Base-by-base conservation (phyloP, 2,888 invertebrate genomes). In the Drosophila recens region DNA sequence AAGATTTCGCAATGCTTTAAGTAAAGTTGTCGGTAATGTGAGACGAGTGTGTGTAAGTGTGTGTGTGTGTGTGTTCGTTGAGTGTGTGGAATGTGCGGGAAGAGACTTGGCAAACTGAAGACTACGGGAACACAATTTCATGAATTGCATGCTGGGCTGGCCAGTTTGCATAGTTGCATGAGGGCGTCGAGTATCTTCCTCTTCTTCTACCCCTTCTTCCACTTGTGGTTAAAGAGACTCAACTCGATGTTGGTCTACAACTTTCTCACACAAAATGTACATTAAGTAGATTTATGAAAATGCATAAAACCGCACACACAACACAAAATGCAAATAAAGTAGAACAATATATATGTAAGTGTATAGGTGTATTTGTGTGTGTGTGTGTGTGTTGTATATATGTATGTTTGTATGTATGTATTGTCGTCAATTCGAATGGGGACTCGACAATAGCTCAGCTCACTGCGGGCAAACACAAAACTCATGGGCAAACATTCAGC, bases 21-120 rank as follows among this genome's bases (percentile, higher is more conserved):
- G 48, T 68, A 9, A 40, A 64, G 43, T 70, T 57, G 54, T 73
- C 36, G 62, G 85, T 75, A 82, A 82, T 73, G 64, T 48, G 67
- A 83, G 59, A 59, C 63, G 46, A 36, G 56, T 72, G 61, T 71
- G 38, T 56, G 54, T 40, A 13, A 3, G 34, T 38, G 45, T 45
- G 42, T 30, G 30, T 30, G 30, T 27, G 27, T 61, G 15, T 42
- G 59, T 43, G 65, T 17, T 53, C 64, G 57, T 17, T 17, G 27
- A 38, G 59, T 62, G 59, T 72, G 64, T 52, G 74, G 79, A 86
- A 83, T 82, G 83, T 79, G 79, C 78, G 83, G 82, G 78, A 73
- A 73, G 77, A 63, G 48, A 59, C 53, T 40, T 13, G 42, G 40
- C 46, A 63, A 27, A 27, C 48, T 54, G 30, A 17, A 17, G 46